phyloP scores from a whole-genome alignment of 1,140 invertebrate genomes.

The Coenobita brevimanus region DNA sequence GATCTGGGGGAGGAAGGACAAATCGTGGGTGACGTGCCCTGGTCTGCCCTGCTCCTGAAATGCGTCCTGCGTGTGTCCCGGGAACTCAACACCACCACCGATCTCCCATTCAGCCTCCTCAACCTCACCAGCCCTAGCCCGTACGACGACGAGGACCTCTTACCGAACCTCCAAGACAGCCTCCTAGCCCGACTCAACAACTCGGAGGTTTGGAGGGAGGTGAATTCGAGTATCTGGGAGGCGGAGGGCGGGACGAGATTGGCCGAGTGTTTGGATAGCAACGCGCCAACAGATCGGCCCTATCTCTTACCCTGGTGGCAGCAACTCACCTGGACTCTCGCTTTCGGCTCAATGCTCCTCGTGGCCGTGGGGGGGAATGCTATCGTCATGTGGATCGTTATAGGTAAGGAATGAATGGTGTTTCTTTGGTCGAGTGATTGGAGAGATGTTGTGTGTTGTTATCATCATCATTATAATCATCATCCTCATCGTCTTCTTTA shows the following conservation, averaged over 20 bases:
- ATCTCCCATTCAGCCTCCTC: not conserved
- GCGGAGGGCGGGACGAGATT: not conserved
- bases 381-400: conserved; percentile 76
- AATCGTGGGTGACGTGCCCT: not conserved
- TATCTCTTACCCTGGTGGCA: conserved; percentile 71
- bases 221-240: not conserved
- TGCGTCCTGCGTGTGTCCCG: conserved; percentile 22
- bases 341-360: conserved; percentile 74
- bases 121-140: not conserved
- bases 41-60: conserved; percentile 12
- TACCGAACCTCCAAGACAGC: not conserved
- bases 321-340: conserved; percentile 70
- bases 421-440: too few species aligned
- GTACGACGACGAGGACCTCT: not conserved
- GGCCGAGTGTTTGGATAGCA: conserved; percentile 12
- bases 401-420: conserved; percentile 66
- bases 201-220: not conserved
- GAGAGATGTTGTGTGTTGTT: too few species aligned
- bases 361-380: conserved; percentile 75
- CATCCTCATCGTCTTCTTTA: too few species aligned
- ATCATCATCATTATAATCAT: too few species aligned
- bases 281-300: conserved; percentile 26
- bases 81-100: conserved; percentile 1
- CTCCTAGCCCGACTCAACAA: conserved; percentile 13
- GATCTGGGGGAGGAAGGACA: not conserved